Percentiles rank a stretch among this genome's conserved stretches.
Evolutionary conservation across 2,113 vertebrate species (phyloP).

Genomic region (Raphicerus campestris): DNA sequence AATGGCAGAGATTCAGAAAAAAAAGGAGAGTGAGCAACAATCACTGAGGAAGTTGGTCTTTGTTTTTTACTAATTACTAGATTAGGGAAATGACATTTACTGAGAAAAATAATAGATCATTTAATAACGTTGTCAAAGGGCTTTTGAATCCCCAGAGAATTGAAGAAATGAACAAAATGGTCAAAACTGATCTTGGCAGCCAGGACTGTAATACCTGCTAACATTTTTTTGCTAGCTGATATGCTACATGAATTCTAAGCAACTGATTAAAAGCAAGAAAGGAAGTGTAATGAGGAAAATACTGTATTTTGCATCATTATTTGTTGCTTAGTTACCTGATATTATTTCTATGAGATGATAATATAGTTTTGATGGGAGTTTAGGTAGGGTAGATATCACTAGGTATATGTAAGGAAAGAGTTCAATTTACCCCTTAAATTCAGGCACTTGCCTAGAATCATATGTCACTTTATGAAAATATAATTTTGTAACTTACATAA

Average conservation of each 20-base stretch:
- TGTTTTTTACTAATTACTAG: slow-evolving; percentile 78
- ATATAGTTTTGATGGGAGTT: neutral
- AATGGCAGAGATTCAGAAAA: neutral
- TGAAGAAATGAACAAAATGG: slow-evolving; percentile 67
- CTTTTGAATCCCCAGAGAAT: slow-evolving; percentile 51
- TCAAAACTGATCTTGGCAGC: slow-evolving; percentile 58
- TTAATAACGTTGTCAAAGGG: slow-evolving; percentile 67
- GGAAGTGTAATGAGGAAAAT: neutral
- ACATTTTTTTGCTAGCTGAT: slow-evolving; percentile 30
- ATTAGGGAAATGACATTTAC: slow-evolving; percentile 72
- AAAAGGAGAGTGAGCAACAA: slow-evolving; percentile 47
- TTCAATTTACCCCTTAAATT: neutral
- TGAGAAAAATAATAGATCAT: slow-evolving; percentile 68
- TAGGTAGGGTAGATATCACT: neutral
- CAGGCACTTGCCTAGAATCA: neutral
- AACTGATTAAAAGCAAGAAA: slow-evolving; percentile 21
- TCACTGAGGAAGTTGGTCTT: slow-evolving; percentile 63
- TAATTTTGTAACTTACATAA: neutral
- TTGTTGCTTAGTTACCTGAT: neutral
- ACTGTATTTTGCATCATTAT: neutral
- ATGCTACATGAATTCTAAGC: slow-evolving; percentile 39
- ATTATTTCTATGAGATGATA: neutral
- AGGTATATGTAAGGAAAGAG: neutral
- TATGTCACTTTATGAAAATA: neutral
- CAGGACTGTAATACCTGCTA: slow-evolving; percentile 50